Conservation (phyloP, 2,113 vertebrate species). For the Heterotis niloticus region DNA sequence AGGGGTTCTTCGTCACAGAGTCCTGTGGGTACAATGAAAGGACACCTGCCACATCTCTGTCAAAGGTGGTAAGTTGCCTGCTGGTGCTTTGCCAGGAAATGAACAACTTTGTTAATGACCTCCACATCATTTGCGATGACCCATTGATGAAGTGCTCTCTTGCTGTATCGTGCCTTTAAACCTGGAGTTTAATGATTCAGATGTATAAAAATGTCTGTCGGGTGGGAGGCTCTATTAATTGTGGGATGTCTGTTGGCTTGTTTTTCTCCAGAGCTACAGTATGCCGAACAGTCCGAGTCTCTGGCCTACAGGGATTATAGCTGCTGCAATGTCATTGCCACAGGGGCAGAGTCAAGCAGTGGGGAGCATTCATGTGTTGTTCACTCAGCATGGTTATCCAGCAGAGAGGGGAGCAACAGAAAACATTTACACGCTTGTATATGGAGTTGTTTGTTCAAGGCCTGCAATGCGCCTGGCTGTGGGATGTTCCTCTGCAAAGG, state of each 20-base stretch:
- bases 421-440: too few relatives aligned
- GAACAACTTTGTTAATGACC: slow-evolving; percentile 6
- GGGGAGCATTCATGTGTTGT: too few relatives aligned
- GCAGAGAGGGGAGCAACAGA: too few relatives aligned
- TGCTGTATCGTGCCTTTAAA: slow-evolving; percentile 21
- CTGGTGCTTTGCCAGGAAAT: neutral
- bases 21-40: neutral
- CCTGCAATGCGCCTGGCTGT: too few relatives aligned
- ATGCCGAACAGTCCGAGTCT: neutral
- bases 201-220: neutral
- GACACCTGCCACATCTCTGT: neutral
- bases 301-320: too few relatives aligned
- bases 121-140: neutral
- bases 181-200: slow-evolving; percentile 9
- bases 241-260: neutral
- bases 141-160: slow-evolving; percentile 1
- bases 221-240: neutral
- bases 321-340: too few relatives aligned
- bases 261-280: neutral
- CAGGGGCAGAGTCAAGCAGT: too few relatives aligned
- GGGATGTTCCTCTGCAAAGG: too few relatives aligned
- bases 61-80: neutral
- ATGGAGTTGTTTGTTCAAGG: too few relatives aligned
- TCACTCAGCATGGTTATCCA: too few relatives aligned
- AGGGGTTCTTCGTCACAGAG: neutral